Conservation (phyloP, 1,140 invertebrate genomes). For the Pentalonia nigronervosa region DNA sequence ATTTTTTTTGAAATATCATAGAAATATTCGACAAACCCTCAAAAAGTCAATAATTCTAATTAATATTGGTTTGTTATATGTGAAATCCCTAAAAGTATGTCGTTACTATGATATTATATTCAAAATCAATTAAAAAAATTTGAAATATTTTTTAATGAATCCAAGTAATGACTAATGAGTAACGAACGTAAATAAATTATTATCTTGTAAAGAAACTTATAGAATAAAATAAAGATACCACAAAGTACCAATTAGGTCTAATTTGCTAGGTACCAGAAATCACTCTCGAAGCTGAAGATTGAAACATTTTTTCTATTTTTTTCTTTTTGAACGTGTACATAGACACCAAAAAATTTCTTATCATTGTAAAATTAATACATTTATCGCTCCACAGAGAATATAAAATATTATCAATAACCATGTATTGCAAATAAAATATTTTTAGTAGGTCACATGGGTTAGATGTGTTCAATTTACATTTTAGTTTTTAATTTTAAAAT, state of each 20-base stretch:
- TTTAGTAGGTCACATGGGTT: slow-evolving; percentile 12
- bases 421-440: slow-evolving; percentile 1
- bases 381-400: neutral
- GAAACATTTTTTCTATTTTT: neutral
- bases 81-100: neutral
- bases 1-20: neutral
- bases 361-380: neutral
- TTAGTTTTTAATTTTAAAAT: slow-evolving; percentile 15
- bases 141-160: neutral
- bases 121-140: neutral
- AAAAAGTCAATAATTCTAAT: neutral
- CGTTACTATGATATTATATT: neutral
- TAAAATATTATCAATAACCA: neutral
- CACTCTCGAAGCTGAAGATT: neutral
- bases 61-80: neutral
- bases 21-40: neutral
- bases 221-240: neutral
- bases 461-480: neutral
- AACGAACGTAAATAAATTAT: neutral
- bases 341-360: neutral
- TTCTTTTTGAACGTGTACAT: neutral
- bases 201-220: neutral
- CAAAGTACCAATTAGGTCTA: neutral
- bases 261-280: neutral
- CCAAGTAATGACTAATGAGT: neutral